Evolutionary conservation across 2,113 vertebrate genomes (phyloP), one percentile per base, ranked within the genome.

Genomic region (Eupsittula cactorum): DNA sequence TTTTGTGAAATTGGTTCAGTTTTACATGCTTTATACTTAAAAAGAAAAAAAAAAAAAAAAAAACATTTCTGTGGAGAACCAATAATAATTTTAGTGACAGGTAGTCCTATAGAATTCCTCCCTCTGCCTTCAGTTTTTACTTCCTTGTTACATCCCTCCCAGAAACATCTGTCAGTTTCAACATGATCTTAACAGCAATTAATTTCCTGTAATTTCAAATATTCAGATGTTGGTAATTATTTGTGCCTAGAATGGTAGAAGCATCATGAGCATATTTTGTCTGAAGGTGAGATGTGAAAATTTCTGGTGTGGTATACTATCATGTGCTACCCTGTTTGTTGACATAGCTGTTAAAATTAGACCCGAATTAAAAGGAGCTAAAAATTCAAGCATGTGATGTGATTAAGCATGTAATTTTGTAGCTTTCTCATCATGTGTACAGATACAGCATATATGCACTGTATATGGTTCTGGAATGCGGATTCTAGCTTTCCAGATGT

Each of bases 401-500:
- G 71, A 17, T 93, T 46, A 71, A 73, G 29, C 3, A 4, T 6
- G 11, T 20, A 2, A 39, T 44, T 82, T 77, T 68, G 60, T 29
- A 31, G 28, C 35, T 69, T 46, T 68, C 59, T 33, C 24, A 18
- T 19, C 18, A 2, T 23, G 20, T 68, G 6, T 31, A 1, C 14
- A 4, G 7, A 4, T 19, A 20, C 5, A 39, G 3, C 31, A 7
- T 5, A 9, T 53, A n/a, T 1, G 2, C 4, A 11, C 15, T 37
- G 4, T 27, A 2, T 4, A 3, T 13, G 10, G 8, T 33, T 89
- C 81, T 84, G 69, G 70, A 63, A 39, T 84, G 42, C 11, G 3
- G 7, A 37, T 86, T 86, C 28, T 70, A 24, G 25, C 55, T 75
- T 16, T 28, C n/a, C 50, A 71, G 73, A 9, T 49, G 41, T 25